Base-by-base conservation (phyloP, 2,888 invertebrate genomes). In the Lycia hirtaria region DNA sequence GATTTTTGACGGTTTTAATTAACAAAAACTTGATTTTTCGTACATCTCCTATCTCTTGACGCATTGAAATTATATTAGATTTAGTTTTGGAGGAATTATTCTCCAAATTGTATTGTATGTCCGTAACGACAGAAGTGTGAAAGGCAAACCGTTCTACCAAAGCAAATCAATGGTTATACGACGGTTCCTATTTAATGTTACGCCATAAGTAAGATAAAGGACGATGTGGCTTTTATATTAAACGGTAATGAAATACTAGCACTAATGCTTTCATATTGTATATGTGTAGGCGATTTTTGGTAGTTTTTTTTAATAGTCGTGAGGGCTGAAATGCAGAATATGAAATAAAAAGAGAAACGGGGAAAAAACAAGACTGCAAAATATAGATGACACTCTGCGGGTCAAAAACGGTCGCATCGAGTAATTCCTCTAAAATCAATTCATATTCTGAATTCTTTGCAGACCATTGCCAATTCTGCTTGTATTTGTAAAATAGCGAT, bases 121-220 rank as follows among this genome's bases (percentile, higher is more conserved):
- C 54, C 56, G 52, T 28, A 56, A 53, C 22, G 53, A 54, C 59
- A 60, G 48, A 57, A 45, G 20, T 35, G 48, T 56, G n/a, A 54
- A 47, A 52, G 52, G 52, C 35, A 58, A 56, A 55, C 62, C 44
- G 56, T 60, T 56, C 52, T 68, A 78, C 76, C 73, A 74, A 77
- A 73, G 68, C 70, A 62, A 68, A 67, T 61, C 54, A 58, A 45
- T 56, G 43, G 53, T 66, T 68, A 62, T 56, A 57, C 33, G 44
- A 60, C 57, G 56, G 64, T 75, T 71, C 70, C 73, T 67, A 59
- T 49, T 50, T 35, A 58, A 56, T 55, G 10, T 59, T 72, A 62
- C 57, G 76, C 77, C 71, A 61, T 63, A 56, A 67, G 77, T 76
- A 78, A 78, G 77, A 78, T 78, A 77, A 65, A 65, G 53, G 30